Base-by-base conservation (phyloP, 1,140 invertebrate species). In the Drosophila arizonae region DNA sequence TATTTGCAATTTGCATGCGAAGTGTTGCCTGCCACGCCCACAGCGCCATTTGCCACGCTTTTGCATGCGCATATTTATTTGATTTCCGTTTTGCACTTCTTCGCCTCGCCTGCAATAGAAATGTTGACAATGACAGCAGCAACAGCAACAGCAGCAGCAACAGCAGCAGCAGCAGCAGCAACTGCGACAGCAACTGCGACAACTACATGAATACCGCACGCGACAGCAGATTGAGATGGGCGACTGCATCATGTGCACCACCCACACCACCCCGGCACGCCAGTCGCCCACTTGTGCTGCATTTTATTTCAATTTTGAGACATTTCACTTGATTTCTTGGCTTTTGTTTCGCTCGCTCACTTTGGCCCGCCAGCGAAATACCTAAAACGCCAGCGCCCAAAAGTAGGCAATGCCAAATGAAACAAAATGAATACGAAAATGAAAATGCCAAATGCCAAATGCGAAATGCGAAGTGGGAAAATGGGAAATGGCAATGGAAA, bases 1-100 rank as follows among this genome's bases (percentile, higher is more conserved):
- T 74, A 77, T 77, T 85, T 67, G 69, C 81, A 77, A 80, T 85
- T 85, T 80, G 81, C 81, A 77, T 80, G 81, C 80, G 36, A 61
- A 50, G 41, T 67, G 46, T 43, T 39, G 39, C 13, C 43, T 4
- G 17, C 45, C 54, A 17, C 21, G 24, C 45, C 36, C 36, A 3
- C 48, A 24, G 13, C 48, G 46, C 69, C 69, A 66, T 67, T 72
- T 73, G 69, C 62, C 69, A 67, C 52, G 68, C 50, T 77, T 74
- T 6, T 77, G 56, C 60, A 75, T 74, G 72, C 74, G 70, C 74
- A 76, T 73, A 73, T 76, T 72, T 67, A 68, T 76, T 72, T 72
- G 51, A 50, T 61, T 43, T 77, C 41, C 64, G 33, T 57, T 55
- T 39, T 21, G 36, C 43, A 28, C 50, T 52, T 28, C 15, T 63